Conservation (phyloP, 2,113 vertebrate species). For the Numenius arquata region DNA sequence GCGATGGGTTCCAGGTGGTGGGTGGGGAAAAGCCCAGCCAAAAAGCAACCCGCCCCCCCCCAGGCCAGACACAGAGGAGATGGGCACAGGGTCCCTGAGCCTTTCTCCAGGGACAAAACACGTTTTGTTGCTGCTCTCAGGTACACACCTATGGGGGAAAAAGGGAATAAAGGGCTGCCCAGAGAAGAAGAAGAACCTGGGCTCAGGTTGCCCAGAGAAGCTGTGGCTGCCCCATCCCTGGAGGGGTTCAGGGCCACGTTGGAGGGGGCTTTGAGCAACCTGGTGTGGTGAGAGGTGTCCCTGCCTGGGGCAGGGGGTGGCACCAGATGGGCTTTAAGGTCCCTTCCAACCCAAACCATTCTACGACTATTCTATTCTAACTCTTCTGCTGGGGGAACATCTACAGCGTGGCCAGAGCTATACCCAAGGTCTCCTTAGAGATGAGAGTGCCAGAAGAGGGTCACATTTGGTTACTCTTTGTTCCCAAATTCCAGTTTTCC, state of each 20-base stretch:
- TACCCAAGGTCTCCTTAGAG: background rate
- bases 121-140: background rate
- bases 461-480: background rate
- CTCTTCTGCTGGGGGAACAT: background rate
- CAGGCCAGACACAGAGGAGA: background rate
- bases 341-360: no score
- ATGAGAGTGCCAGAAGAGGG: background rate
- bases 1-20: background rate
- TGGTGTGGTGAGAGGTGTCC: no score
- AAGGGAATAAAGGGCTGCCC: background rate
- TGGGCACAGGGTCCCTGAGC: background rate
- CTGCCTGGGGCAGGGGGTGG: no score
- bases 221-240: no score
- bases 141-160: accelerated
- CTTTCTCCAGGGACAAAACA: background rate
- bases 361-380: no score
- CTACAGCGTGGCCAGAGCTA: background rate
- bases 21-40: background rate
- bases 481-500: background rate
- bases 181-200: no score
- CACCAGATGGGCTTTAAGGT: no score
- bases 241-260: no score
- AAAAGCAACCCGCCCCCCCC: background rate
- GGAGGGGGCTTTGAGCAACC: no score
- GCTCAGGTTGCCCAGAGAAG: no score